Evolutionary conservation across 2,113 vertebrate species (phyloP).

Genomic region (Clarias gariepinus): DNA sequence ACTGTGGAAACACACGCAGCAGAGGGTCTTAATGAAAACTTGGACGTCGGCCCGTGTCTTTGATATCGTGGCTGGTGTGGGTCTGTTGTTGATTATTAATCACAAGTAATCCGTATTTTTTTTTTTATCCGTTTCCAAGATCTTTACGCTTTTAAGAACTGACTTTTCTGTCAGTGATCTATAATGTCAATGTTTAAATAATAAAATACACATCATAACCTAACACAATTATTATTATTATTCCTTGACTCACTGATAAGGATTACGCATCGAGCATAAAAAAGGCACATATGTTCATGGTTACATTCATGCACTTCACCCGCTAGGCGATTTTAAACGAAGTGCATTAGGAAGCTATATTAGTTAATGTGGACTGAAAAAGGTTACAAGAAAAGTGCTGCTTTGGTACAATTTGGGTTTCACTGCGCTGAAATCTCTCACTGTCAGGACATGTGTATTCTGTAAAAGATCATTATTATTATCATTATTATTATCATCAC

Average conservation of each 20-base stretch:
- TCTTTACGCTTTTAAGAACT: neutral
- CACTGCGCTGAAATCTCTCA: neutral
- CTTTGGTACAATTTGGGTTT: too few species aligned
- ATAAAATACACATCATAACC: neutral
- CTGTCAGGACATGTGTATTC: too few species aligned
- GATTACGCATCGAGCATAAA: neutral
- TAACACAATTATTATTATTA: neutral
- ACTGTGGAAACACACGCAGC: neutral
- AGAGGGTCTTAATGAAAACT: constrained; percentile 6
- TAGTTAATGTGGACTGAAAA: too few species aligned
- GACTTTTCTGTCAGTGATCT: neutral
- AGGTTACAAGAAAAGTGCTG: neutral
- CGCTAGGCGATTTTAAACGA: neutral
- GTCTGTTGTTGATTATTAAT: constrained; percentile 9
- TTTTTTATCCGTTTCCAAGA: neutral
- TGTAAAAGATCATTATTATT: neutral
- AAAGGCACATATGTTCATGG: too few species aligned
- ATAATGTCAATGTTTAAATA: neutral
- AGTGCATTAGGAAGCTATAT: neutral
- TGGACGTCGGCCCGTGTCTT: neutral
- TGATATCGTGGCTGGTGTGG: neutral
- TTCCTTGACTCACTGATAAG: neutral
- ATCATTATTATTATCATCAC: neutral
- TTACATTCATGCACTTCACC: too few species aligned
- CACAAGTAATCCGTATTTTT: neutral